Conservation (phyloP, 64 coral and sea anemone genomes). For the Actinia tenebrosa region DNA sequence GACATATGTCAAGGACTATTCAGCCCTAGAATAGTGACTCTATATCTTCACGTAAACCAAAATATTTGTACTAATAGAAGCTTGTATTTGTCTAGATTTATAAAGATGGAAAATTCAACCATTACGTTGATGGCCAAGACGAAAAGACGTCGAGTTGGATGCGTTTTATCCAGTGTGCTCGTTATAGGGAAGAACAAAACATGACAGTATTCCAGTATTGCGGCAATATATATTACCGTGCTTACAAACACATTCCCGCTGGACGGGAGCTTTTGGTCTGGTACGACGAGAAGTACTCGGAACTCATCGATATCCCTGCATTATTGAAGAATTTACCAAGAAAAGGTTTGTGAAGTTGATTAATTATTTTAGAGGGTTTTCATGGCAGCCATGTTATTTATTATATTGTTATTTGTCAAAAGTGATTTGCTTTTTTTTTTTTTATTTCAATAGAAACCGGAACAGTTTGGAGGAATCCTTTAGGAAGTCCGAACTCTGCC, state of each 20-base stretch:
- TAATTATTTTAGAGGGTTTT: not conserved
- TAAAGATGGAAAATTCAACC: conserved; percentile 89
- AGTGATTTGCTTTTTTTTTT: not conserved
- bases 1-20: no score
- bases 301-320: conserved; percentile 77
- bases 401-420: not conserved
- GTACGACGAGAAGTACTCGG: conserved; percentile 93
- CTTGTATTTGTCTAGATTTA: conserved; percentile 49
- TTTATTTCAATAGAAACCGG: not conserved
- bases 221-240: conserved; percentile 89
- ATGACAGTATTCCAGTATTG: conserved; percentile 97
- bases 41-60: no score
- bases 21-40: no score
- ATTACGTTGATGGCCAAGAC: conserved; percentile 87
- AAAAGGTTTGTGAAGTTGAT: not conserved
- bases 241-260: conserved; percentile 60
- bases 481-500: not conserved
- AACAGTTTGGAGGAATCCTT: not conserved
- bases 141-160: conserved; percentile 82
- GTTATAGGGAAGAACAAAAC: conserved; percentile 90
- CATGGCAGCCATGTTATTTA: no score
- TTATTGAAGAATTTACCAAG: conserved; percentile 47
- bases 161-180: conserved; percentile 88
- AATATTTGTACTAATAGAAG: not conserved
- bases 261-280: conserved; percentile 75